Percentiles rank a stretch among this genome's conserved stretches.
phyloP scores from a whole-genome alignment of 2,113 vertebrate species.

The Clarias macrocephalus region DNA sequence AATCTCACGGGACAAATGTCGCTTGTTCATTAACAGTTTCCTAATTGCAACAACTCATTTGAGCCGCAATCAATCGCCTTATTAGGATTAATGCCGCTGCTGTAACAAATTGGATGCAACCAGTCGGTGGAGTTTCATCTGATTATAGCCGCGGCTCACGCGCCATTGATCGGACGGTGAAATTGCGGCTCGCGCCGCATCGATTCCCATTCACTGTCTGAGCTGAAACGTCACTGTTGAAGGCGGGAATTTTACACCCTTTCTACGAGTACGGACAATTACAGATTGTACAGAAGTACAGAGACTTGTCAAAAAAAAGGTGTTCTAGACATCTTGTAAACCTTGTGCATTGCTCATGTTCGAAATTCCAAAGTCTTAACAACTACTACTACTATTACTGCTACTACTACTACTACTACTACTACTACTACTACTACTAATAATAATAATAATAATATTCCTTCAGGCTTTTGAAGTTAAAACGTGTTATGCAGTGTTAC shows the following conservation, averaged over 20 bases:
- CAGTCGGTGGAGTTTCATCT: slow-evolving; percentile 72
- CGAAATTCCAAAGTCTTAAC: background rate
- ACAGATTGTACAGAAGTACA: no score
- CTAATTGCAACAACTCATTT: slow-evolving; percentile 83
- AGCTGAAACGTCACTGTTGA: slow-evolving; percentile 65
- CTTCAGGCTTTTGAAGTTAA: background rate
- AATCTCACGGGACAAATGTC: slow-evolving; percentile 67
- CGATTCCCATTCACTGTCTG: slow-evolving; percentile 63
- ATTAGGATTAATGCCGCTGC: slow-evolving; percentile 75
- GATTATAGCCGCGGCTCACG: slow-evolving; percentile 68
- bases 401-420: background rate
- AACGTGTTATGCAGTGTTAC: background rate
- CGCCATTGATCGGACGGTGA: slow-evolving; percentile 72
- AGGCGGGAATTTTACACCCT: slow-evolving; percentile 20
- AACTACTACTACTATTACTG: background rate
- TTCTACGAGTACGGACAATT: background rate
- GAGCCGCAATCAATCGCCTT: slow-evolving; percentile 85
- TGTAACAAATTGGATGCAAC: slow-evolving; percentile 81
- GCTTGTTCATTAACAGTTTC: slow-evolving; percentile 82
- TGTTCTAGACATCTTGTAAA: background rate
- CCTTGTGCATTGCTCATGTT: background rate
- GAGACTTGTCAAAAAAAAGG: background rate
- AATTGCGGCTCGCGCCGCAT: slow-evolving; percentile 61
- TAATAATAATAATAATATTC: background rate
- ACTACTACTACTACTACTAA: background rate